phyloP scores from a whole-genome alignment of 1,140 invertebrate species.

The Drosophila aff. region DNA sequence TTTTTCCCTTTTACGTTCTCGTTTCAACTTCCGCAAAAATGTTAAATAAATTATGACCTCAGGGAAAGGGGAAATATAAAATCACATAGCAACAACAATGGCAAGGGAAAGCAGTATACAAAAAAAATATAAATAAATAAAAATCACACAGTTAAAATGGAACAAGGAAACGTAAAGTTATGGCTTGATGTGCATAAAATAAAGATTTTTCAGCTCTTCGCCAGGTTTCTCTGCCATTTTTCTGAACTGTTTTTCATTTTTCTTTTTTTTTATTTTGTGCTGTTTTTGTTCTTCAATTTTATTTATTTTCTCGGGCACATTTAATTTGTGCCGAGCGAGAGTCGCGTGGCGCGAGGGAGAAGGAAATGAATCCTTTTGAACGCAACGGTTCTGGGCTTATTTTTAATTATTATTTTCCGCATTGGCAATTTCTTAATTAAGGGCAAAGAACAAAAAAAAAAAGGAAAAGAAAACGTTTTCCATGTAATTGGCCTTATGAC shows the following conservation, averaged over 20 bases:
- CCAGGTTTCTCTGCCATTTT: slow-evolving; percentile 33
- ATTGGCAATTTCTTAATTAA: slow-evolving; percentile 80
- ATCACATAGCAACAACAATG: slow-evolving; percentile 20
- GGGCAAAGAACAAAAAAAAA: slow-evolving; percentile 31
- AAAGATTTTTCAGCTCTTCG: slow-evolving; percentile 59
- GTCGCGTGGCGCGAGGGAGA: background rate
- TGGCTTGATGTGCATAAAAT: slow-evolving; percentile 60
- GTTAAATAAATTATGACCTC: slow-evolving; percentile 66
- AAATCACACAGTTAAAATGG: slow-evolving; percentile 12
- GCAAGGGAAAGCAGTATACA: slow-evolving; percentile 34
- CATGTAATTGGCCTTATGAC: slow-evolving; percentile 69
- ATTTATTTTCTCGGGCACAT: slow-evolving; percentile 51
- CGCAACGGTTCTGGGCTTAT: slow-evolving; percentile 59
- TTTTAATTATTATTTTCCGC: slow-evolving; percentile 81
- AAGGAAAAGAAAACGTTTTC: slow-evolving; percentile 5
- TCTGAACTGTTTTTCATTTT: background rate
- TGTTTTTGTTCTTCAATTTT: slow-evolving; percentile 28
- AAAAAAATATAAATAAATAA: slow-evolving; percentile 18
- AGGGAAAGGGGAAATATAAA: slow-evolving; percentile 28
- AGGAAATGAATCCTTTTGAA: slow-evolving; percentile 56
- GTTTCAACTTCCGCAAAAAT: slow-evolving; percentile 62
- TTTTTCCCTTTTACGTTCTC: slow-evolving; percentile 2
- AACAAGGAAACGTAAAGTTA: slow-evolving; percentile 40
- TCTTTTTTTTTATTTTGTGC: background rate
- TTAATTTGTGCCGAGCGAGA: slow-evolving; percentile 41